A percentile compares a stretch with the other conserved stretches of the same genome.
These are phyloP conservation scores for Sphenodon punctatus DNA, from an alignment of 2,797 vertebrate genomes.

Conservation along the genomic window DNA sequence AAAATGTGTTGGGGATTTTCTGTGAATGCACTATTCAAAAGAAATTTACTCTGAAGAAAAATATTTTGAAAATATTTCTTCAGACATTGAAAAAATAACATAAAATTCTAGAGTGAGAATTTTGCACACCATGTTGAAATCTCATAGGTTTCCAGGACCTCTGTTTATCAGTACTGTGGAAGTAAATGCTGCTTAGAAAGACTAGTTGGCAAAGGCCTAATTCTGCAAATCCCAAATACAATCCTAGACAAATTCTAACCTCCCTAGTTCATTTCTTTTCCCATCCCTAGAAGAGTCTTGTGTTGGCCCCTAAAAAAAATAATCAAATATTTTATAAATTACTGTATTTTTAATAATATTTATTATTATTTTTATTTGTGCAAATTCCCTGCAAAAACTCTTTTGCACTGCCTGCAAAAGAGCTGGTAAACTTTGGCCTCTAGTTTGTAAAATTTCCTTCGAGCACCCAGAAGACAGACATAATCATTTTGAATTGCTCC, in stretches of 20 bases:
- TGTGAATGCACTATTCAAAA: too few species aligned
- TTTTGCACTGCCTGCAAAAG: conserved; percentile 25
- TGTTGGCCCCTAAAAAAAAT: background rate
- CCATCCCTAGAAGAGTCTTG: background rate
- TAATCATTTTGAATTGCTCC: conserved; percentile 24
- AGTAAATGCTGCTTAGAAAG: background rate
- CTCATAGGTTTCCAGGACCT: background rate
- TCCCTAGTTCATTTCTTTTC: accelerated
- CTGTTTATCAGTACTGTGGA: background rate
- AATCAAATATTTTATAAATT: background rate
- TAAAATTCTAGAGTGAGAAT: background rate
- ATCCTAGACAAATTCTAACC: background rate
- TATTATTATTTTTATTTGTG: conserved; percentile 26
- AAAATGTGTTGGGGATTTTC: too few species aligned
- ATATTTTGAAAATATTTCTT: background rate
- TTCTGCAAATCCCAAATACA: background rate
- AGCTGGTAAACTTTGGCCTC: conserved; percentile 50
- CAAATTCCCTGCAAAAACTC: conserved; percentile 47
- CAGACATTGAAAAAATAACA: background rate
- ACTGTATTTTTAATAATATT: conserved; percentile 32
- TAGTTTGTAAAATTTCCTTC: conserved; percentile 49
- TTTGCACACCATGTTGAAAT: background rate
- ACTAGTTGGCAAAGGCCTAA: background rate
- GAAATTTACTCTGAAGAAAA: too few species aligned
- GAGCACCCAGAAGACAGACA: conserved; percentile 30